Conservation (phyloP, 2,888 invertebrate genomes). For the Mylabris sibirica region DNA sequence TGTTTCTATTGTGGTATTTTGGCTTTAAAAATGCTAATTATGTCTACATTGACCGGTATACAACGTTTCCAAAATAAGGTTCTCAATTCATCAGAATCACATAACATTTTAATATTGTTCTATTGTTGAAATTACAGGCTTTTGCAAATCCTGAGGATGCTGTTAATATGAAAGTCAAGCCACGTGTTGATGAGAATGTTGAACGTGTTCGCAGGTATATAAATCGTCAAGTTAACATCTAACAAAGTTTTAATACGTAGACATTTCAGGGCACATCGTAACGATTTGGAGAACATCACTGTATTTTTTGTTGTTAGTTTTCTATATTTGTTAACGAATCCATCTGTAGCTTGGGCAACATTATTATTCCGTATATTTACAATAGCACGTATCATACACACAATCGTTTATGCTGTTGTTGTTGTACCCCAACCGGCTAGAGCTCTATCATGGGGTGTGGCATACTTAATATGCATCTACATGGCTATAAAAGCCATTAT, state of each 20-base stretch:
- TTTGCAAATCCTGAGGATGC: slow-evolving; percentile 64
- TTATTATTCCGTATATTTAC: slow-evolving; percentile 45
- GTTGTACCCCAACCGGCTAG: slow-evolving; percentile 53
- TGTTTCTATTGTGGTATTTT: slow-evolving; percentile 55
- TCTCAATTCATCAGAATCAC: not conserved
- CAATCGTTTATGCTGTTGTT: slow-evolving; percentile 50
- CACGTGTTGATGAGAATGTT: slow-evolving; percentile 58
- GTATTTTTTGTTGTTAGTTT: slow-evolving; percentile 68
- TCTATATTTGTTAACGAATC: slow-evolving; percentile 68
- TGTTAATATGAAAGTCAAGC: slow-evolving; percentile 47
- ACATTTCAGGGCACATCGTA: slow-evolving; percentile 69
- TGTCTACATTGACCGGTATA: slow-evolving; percentile 56
- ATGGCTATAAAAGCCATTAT: slow-evolving; percentile 47
- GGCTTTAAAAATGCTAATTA: slow-evolving; percentile 57
- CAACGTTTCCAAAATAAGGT: slow-evolving; percentile 50
- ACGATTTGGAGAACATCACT: slow-evolving; percentile 75
- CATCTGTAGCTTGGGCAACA: slow-evolving; percentile 62
- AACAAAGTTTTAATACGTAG: not conserved
- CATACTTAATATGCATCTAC: slow-evolving; percentile 48
- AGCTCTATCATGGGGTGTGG: slow-evolving; percentile 44
- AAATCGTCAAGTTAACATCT: not conserved
- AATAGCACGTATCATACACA: slow-evolving; percentile 46
- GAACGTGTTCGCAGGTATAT: slow-evolving; percentile 60
- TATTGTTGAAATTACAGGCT: slow-evolving; percentile 52
- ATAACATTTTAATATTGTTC: not conserved